Percentiles rank a stretch among this genome's conserved stretches.
Evolutionary conservation across 2,113 vertebrate species (phyloP).

Genomic region (Gymnorhina tibicen): DNA sequence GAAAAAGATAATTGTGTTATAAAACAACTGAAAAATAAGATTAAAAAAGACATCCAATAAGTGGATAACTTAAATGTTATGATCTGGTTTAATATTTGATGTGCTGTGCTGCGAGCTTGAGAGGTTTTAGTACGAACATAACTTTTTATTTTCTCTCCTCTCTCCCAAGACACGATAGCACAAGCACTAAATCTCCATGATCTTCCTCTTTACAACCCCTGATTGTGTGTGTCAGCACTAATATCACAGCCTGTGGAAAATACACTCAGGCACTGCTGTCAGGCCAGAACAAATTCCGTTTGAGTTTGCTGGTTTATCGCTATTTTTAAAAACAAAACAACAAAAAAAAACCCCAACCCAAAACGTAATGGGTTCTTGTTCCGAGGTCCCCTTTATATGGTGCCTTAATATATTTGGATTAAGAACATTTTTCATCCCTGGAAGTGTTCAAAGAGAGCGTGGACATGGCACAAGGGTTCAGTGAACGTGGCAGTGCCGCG

Average conservation of each 20-base stretch:
- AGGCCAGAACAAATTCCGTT: background rate
- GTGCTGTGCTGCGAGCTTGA: background rate
- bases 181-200: background rate
- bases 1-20: background rate
- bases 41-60: background rate
- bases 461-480: background rate
- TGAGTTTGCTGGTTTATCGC: background rate
- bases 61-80: background rate
- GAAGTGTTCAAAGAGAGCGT: background rate
- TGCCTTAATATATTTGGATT: background rate
- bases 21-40: background rate
- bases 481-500: background rate
- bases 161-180: background rate
- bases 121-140: background rate
- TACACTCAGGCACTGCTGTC: background rate
- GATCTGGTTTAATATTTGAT: background rate
- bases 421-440: background rate
- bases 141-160: constrained; percentile 7
- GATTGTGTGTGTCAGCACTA: background rate
- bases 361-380: background rate
- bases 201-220: background rate
- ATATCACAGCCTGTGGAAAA: background rate
- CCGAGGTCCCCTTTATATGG: background rate
- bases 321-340: background rate
- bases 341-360: background rate